Percentiles rank a stretch among this genome's conserved stretches.
phyloP scores from a whole-genome alignment of 2,113 vertebrate genomes.

The Neogobius melanostomus region DNA sequence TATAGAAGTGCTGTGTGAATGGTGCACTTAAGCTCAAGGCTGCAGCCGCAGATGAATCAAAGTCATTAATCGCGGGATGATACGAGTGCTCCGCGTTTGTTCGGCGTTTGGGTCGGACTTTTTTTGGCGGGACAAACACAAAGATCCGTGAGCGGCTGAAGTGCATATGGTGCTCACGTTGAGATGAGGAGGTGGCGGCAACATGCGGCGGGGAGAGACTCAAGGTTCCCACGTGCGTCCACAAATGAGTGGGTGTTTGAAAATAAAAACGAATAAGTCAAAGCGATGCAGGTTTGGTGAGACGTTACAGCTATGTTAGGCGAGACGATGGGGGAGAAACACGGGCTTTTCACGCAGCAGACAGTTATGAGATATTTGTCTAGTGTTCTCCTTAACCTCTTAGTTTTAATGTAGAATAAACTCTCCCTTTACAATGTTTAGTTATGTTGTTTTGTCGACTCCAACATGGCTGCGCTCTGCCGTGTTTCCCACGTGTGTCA shows the following conservation, averaged over 20 bases:
- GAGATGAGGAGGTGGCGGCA: constrained; percentile 40
- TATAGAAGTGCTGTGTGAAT: constrained; percentile 28
- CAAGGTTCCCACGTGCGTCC: constrained; percentile 33
- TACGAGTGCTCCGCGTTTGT: constrained; percentile 28
- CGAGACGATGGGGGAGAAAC: too few species aligned
- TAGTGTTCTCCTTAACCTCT: too few species aligned
- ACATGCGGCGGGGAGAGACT: constrained; percentile 41
- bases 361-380: too few species aligned
- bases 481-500: too few species aligned
- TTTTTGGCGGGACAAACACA: constrained; percentile 56
- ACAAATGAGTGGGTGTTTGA: constrained; percentile 7
- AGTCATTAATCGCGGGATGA: constrained; percentile 49
- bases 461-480: too few species aligned
- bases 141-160: constrained; percentile 53
- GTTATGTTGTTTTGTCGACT: too few species aligned
- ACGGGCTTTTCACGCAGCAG: too few species aligned
- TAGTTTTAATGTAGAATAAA: too few species aligned
- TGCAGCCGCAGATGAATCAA: constrained; percentile 56
- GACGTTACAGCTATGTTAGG: too few species aligned
- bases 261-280: not conserved
- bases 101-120: constrained; percentile 37
- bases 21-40: constrained; percentile 58
- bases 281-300: not conserved
- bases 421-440: too few species aligned
- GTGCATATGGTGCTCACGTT: constrained; percentile 48